phyloP scores from a whole-genome alignment of 2,797 vertebrate species.

The Gobio occitaniae region DNA sequence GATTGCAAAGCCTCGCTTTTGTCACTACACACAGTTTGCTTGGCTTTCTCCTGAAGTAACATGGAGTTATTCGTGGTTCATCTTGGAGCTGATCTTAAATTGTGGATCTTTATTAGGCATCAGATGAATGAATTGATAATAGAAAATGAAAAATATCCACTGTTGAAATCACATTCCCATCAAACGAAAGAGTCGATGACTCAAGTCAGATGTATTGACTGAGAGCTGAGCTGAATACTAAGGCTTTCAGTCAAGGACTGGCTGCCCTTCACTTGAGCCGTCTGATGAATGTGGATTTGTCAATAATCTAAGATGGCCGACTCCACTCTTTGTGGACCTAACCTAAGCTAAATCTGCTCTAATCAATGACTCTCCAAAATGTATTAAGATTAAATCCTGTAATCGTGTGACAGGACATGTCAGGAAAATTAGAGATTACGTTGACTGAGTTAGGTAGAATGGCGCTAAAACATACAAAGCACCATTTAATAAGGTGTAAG shows the following conservation, averaged over 20 bases:
- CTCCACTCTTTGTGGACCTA: background rate
- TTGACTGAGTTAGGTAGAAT: conserved; percentile 1
- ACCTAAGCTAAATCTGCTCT: conserved; percentile 12
- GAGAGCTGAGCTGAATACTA: conserved; percentile 48
- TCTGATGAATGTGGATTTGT: conserved; percentile 48
- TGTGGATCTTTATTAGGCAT: conserved; percentile 57
- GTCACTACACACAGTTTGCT: conserved; percentile 20
- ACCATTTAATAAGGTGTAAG: conserved; percentile 4
- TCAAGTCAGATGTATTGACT: conserved; percentile 51
- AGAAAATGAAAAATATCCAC: conserved; percentile 41
- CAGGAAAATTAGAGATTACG: conserved; percentile 18
- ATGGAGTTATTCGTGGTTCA: background rate
- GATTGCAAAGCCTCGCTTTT: conserved; percentile 42
- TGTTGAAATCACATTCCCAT: conserved; percentile 48
- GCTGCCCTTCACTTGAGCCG: conserved; percentile 45
- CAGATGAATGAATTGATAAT: background rate
- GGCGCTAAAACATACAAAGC: background rate
- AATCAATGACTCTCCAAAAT: conserved; percentile 40
- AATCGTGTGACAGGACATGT: background rate
- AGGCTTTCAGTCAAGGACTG: conserved; percentile 50
- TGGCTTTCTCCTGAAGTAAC: background rate
- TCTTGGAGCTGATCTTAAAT: background rate
- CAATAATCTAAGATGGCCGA: conserved; percentile 22
- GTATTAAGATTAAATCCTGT: conserved; percentile 6
- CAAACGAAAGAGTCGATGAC: conserved; percentile 4